Base-by-base conservation (phyloP, 1,140 invertebrate species). In the Orius insidiosus region DNA sequence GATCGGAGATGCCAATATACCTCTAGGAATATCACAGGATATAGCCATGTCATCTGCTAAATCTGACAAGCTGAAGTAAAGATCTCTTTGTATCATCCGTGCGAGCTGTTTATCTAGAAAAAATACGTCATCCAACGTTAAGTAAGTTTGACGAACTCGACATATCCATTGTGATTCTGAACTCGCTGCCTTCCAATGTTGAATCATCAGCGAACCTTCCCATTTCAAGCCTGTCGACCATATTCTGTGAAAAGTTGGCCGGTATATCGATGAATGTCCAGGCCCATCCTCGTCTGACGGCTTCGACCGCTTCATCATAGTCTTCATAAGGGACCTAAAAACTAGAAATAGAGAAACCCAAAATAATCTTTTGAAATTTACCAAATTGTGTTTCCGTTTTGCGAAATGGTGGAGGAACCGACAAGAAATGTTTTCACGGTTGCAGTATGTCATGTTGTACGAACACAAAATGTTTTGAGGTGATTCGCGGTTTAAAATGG, bases 221-320 rank as follows among this genome's bases (percentile, higher is more conserved):
- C 30, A 79, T 56, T 24, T 72, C 68, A 52, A 85, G 69, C 52
- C 85, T 69, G 3, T 75, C 73, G 0, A 80, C 66, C 1, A 94
- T 65, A 19, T 81, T 76, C 47, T 78, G 74, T 0, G 88, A 85
- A 55, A 89, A 95, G 57, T 90, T 90, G 53, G 80, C 69, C 3
- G 80, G 78, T 48, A 96, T 85, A 54, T 81, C 77, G 5, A 95
- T 58, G 3, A 80, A 78, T 0, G 84, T 88, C 88, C 88, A 95
- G 1, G 80, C 76, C 5, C 81, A 62, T 1, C 88, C 89, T 9
- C 63, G 60, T 36, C 67, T 59, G 1, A 93, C 85, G 0, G 78
- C 76, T 13, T 72, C 60, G 48, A 74, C 68, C 0, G 85, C 88
- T 1, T 71, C 66, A 1, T 75, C 70, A 10, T 74, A 63, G 51